These are phyloP conservation scores for Buceros bicornis DNA, from an alignment of 2,797 vertebrate genomes.

Conservation along the genomic window DNA sequence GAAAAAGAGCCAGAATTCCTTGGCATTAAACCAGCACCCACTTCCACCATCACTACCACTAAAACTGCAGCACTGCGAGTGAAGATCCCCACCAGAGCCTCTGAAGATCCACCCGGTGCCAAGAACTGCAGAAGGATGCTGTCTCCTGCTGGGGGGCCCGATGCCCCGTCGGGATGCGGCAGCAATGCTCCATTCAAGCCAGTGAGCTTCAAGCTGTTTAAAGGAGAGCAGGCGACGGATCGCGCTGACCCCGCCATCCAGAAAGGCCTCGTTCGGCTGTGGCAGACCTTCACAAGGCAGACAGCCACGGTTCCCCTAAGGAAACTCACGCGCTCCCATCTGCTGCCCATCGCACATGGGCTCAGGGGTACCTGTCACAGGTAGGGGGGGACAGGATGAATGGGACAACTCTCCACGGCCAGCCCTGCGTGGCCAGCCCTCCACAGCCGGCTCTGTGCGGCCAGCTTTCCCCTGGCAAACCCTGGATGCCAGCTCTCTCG, in stretches of 20 bases:
- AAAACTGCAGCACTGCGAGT: background rate
- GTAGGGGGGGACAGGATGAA: background rate
- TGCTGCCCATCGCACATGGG: accelerated
- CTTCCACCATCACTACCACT: background rate
- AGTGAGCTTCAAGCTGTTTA: accelerated
- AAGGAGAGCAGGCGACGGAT: background rate
- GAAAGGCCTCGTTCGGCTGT: background rate
- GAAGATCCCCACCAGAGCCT: background rate
- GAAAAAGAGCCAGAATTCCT: background rate
- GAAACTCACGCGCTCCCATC: accelerated
- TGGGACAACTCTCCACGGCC: background rate
- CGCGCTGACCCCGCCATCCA: background rate
- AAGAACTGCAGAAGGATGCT: background rate
- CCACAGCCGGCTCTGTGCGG: no score
- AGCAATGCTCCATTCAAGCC: background rate
- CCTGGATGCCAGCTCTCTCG: no score
- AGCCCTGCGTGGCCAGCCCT: no score
- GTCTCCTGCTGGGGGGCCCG: accelerated
- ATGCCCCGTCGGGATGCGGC: accelerated
- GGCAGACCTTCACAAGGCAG: background rate
- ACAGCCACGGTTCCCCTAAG: accelerated
- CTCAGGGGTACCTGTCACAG: background rate
- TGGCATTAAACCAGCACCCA: background rate
- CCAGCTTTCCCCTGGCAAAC: background rate
- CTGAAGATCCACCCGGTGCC: background rate